Conservation (phyloP, 2,888 invertebrate species). For the Tetragnatha montana region DNA sequence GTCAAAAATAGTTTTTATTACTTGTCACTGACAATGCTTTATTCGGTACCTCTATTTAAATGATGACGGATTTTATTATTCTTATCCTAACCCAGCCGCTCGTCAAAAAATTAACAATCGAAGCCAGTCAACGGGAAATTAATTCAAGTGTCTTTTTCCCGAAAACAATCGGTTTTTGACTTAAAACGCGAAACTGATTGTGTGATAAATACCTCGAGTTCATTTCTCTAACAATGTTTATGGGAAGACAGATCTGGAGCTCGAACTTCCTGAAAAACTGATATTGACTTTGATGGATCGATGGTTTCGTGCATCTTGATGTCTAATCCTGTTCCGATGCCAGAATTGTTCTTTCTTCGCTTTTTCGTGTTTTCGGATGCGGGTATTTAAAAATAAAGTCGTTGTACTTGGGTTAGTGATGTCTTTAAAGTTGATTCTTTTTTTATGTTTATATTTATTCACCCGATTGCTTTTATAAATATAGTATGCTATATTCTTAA, state of each 20-base stretch:
- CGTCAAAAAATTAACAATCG: too few relatives aligned
- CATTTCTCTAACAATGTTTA: background rate
- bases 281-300: constrained; percentile 1
- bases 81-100: too few relatives aligned
- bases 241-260: background rate
- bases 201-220: background rate
- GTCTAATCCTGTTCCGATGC: background rate
- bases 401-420: too few relatives aligned
- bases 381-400: too few relatives aligned
- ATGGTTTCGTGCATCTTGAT: background rate
- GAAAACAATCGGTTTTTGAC: constrained; percentile 6
- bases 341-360: background rate
- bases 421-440: too few relatives aligned
- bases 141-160: constrained; percentile 1
- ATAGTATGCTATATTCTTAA: too few relatives aligned
- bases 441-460: too few relatives aligned
- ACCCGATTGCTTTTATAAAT: too few relatives aligned
- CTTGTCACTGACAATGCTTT: too few relatives aligned
- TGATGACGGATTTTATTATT: too few relatives aligned
- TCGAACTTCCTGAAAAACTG: background rate
- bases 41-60: too few relatives aligned
- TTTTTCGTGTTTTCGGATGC: background rate
- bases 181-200: background rate
- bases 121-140: background rate
- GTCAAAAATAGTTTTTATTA: too few relatives aligned